Evolutionary conservation across 1,140 invertebrate genomes (phyloP).

Genomic region (Drosophila bipectinata): DNA sequence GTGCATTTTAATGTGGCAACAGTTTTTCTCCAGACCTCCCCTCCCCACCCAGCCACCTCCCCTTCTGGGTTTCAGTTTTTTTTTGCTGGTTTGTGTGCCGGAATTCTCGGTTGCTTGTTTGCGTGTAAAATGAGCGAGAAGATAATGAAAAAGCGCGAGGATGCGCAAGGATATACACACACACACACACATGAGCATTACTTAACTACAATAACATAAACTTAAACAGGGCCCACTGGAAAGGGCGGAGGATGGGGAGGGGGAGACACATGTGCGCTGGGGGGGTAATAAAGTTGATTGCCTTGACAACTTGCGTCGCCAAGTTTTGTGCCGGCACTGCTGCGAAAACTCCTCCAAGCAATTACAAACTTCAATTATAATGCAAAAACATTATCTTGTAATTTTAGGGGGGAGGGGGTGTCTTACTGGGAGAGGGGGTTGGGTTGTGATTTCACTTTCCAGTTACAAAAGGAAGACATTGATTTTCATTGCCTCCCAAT

Average conservation of each 20-base stretch:
- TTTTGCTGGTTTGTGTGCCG: neutral
- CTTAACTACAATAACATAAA: conserved; percentile 50
- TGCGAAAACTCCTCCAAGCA: conserved; percentile 30
- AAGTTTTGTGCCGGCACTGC: conserved; percentile 21
- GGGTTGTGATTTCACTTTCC: neutral
- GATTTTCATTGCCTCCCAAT: neutral
- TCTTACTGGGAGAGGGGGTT: neutral
- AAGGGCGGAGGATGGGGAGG: neutral
- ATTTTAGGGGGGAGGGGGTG: conserved; percentile 11
- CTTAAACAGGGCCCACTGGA: neutral
- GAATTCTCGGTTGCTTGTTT: conserved; percentile 3
- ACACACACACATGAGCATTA: conserved; percentile 31
- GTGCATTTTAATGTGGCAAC: conserved; percentile 61
- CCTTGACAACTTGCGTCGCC: conserved; percentile 55
- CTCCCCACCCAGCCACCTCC: too few relatives aligned
- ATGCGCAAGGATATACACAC: conserved; percentile 37
- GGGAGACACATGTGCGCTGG: conserved; percentile 45
- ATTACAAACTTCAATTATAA: conserved; percentile 50
- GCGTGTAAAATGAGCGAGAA: conserved; percentile 46
- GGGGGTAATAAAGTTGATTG: conserved; percentile 55
- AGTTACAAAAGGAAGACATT: neutral
- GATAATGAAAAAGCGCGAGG: conserved; percentile 35
- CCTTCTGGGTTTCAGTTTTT: neutral
- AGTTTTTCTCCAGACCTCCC: conserved; percentile 28
- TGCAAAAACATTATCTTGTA: conserved; percentile 45